Conservation (phyloP, 2,113 vertebrate species). For the Tamias sibiricus region DNA sequence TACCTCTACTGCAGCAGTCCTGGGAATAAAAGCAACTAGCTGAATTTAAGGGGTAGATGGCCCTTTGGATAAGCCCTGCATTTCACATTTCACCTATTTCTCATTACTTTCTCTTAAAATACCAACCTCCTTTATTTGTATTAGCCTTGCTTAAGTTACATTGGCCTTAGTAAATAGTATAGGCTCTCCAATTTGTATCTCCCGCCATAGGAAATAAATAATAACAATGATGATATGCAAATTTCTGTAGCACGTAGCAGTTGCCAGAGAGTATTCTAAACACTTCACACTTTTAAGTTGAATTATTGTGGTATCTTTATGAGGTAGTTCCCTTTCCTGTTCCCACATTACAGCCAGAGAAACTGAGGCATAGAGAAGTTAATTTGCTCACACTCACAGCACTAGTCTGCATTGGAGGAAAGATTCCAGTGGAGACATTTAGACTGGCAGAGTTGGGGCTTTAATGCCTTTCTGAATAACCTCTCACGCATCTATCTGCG, state of each 20-base stretch:
- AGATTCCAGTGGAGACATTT: no score
- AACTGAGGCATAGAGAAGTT: neutral
- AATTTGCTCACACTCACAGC: neutral
- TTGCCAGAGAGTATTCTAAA: neutral
- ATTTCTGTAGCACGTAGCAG: neutral
- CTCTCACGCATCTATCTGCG: neutral
- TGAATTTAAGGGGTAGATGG: neutral
- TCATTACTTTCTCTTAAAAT: neutral
- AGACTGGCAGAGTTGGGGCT: neutral
- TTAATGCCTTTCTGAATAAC: neutral
- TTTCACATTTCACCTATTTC: neutral
- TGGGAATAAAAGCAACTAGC: neutral
- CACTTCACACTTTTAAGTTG: neutral
- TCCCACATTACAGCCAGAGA: neutral
- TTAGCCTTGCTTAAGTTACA: neutral
- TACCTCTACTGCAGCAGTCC: no score
- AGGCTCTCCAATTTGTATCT: neutral
- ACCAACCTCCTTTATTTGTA: neutral
- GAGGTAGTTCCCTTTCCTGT: neutral
- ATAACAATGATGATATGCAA: neutral
- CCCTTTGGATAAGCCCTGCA: neutral
- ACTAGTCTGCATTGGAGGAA: fast-evolving
- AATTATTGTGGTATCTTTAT: neutral
- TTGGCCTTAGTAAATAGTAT: neutral
- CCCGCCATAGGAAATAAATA: neutral